A percentile compares a stretch with the other conserved stretches of the same genome.
phyloP scores from a whole-genome alignment of 2,888 invertebrate genomes.

The Lepidochrysops patricia region DNA sequence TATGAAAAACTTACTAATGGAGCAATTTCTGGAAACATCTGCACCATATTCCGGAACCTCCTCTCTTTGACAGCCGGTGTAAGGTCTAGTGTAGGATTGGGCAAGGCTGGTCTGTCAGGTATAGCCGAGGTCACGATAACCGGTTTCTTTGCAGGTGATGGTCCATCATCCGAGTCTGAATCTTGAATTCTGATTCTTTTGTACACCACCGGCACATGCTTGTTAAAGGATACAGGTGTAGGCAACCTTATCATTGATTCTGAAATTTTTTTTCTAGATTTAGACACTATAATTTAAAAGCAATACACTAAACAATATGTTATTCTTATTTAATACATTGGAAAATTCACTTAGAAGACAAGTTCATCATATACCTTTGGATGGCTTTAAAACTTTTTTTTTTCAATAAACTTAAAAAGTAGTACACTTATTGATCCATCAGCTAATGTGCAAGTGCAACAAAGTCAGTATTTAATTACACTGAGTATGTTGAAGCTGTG shows the following conservation, averaged over 20 bases:
- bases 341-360: too few relatives aligned
- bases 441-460: background rate
- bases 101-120: background rate
- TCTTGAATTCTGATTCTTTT: conserved; percentile 61
- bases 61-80: conserved; percentile 70
- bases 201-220: conserved; percentile 47
- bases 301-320: too few relatives aligned
- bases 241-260: conserved; percentile 43
- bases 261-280: background rate
- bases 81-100: conserved; percentile 33
- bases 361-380: too few relatives aligned
- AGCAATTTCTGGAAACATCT: conserved; percentile 77
- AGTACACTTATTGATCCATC: too few relatives aligned
- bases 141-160: conserved; percentile 45
- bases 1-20: conserved; percentile 64
- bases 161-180: conserved; percentile 71
- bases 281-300: too few relatives aligned
- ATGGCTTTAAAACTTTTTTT: too few relatives aligned
- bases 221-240: conserved; percentile 39
- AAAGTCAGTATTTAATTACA: background rate
- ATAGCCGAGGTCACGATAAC: conserved; percentile 14
- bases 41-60: conserved; percentile 76
- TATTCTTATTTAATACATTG: too few relatives aligned
- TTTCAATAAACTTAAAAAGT: too few relatives aligned
- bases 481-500: background rate